Conservation (phyloP, 2,797 vertebrate species). For the Sebastes matsubarae region DNA sequence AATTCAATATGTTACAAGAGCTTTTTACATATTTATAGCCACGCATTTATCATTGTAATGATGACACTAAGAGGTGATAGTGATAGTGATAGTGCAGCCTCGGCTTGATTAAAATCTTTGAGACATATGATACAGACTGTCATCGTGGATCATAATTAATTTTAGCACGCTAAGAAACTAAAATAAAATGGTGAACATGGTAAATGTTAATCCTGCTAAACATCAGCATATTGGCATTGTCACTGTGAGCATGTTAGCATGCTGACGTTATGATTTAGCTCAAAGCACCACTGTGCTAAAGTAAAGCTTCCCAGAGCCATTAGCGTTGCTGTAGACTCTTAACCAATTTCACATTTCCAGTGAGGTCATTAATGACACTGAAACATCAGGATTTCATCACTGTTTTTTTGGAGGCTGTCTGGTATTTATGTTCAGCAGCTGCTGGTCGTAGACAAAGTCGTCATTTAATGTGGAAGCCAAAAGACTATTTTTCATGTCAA, state of each 20-base stretch:
- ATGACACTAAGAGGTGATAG: background rate
- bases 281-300: no score
- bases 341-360: no score
- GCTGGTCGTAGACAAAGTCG: background rate
- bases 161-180: background rate
- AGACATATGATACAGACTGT: background rate
- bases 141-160: background rate
- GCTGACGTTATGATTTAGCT: accelerated
- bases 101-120: background rate
- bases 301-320: no score
- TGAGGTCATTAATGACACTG: background rate
- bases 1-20: background rate
- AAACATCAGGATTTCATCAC: background rate
- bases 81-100: background rate
- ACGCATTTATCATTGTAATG: background rate
- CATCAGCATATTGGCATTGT: background rate
- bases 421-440: background rate
- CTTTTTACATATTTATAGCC: background rate
- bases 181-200: background rate
- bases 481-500: background rate
- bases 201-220: background rate
- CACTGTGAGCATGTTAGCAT: no score
- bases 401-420: background rate
- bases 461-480: background rate
- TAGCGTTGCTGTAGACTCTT: no score